Percentiles rank a stretch among this genome's conserved stretches.
Evolutionary conservation across 2,797 vertebrate genomes (phyloP).

Genomic region (Malurus splendens): DNA sequence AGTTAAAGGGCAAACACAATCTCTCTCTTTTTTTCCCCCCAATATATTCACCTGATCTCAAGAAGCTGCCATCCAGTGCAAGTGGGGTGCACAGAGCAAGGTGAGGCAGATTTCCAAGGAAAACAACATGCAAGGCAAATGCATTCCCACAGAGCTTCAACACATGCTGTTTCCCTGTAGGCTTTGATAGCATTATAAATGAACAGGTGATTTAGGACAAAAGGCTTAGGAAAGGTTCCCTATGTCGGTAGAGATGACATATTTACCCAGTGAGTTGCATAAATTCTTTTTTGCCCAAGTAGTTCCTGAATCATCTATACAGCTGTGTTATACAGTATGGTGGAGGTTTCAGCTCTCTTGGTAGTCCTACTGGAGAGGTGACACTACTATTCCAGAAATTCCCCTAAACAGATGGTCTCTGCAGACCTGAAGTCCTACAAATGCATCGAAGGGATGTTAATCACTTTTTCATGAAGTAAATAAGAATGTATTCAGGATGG

Average conservation of each 20-base stretch:
- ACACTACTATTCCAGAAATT: conserved; percentile 34
- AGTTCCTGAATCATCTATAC: not conserved
- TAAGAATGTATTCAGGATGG: conserved; percentile 52
- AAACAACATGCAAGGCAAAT: not conserved
- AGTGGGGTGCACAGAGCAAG: not conserved
- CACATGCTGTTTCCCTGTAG: not conserved
- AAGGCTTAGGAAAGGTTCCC: not conserved
- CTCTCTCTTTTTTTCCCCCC: not conserved
- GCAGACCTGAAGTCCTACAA: conserved; percentile 48
- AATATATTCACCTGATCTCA: not conserved
- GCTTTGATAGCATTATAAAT: not conserved
- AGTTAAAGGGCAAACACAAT: not conserved
- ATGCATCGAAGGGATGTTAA: conserved; percentile 19
- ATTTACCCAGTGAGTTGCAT: not conserved
- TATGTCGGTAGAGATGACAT: not conserved
- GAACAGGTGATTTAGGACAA: not conserved
- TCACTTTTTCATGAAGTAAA: conserved; percentile 61
- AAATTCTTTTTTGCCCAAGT: not conserved
- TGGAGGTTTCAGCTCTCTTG: not conserved
- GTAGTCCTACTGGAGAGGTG: conserved; percentile 1
- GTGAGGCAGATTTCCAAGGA: not conserved
- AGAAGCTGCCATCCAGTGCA: not conserved
- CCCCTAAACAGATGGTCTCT: conserved; percentile 36
- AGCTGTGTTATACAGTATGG: not conserved
- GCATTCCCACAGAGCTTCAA: not conserved